Evolutionary conservation across 2,113 vertebrate genomes (phyloP).

Genomic region (Petrocephalus microphthalmus): DNA sequence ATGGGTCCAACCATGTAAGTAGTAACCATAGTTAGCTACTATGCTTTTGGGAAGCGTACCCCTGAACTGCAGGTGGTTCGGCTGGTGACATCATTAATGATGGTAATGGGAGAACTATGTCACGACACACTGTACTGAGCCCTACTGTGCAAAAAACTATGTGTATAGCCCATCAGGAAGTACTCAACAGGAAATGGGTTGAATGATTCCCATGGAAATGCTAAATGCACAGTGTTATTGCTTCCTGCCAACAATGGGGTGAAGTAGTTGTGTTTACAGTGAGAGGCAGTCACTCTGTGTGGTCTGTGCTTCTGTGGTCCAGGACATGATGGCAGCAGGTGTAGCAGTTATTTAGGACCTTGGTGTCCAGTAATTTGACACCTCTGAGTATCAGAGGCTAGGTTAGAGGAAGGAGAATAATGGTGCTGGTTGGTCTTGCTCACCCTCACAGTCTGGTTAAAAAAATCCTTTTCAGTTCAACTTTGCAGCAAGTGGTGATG

Average conservation of each 20-base stretch:
- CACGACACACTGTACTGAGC: background rate
- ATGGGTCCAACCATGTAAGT: too few species aligned
- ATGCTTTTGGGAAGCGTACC: too few species aligned
- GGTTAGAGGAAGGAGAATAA: background rate
- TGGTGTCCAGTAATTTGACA: background rate
- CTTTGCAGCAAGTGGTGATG: background rate
- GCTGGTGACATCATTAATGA: background rate
- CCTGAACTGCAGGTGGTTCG: too few species aligned
- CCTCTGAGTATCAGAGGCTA: background rate
- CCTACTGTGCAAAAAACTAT: background rate
- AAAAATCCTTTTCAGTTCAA: background rate
- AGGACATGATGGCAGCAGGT: background rate
- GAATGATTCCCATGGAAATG: background rate
- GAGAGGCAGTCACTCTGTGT: too few species aligned
- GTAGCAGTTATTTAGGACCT: background rate
- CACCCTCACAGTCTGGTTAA: background rate
- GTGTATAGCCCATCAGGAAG: background rate
- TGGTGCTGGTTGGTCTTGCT: background rate
- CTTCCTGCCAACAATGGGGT: background rate
- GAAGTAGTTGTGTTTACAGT: background rate
- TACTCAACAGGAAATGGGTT: background rate
- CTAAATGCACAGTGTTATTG: background rate
- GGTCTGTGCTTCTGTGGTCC: background rate
- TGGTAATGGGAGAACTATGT: background rate
- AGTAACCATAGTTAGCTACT: too few species aligned